Evolutionary conservation across 2,888 invertebrate species (phyloP).

Genomic region (Balanococcus diminutus): DNA sequence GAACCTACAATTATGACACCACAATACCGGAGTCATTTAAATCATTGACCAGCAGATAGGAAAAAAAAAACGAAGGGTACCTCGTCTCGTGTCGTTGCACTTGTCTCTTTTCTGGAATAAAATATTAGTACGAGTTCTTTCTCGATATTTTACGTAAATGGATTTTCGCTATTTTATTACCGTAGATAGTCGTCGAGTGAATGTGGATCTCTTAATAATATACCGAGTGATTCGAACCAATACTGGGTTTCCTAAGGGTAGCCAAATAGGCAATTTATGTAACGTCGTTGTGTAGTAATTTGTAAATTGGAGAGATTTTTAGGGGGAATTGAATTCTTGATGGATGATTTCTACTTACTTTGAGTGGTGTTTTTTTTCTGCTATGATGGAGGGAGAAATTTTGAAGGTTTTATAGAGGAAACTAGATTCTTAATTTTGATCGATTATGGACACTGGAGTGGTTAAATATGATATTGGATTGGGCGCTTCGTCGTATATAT

Average conservation of each 20-base stretch:
- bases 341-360: too few species aligned
- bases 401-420: too few species aligned
- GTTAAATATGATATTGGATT: too few species aligned
- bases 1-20: not conserved
- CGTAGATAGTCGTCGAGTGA: too few species aligned
- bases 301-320: too few species aligned
- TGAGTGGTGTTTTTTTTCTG: too few species aligned
- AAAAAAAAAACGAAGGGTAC: not conserved
- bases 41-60: not conserved
- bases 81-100: not conserved
- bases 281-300: not conserved
- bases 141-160: not conserved
- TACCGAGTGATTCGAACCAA: not conserved
- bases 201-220: not conserved
- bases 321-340: too few species aligned
- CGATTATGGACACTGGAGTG: too few species aligned
- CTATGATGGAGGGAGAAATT: too few species aligned
- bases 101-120: not conserved
- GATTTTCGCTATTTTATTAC: not conserved
- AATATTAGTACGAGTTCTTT: not conserved
- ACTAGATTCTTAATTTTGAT: too few species aligned
- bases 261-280: not conserved
- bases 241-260: not conserved
- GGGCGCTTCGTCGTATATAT: too few species aligned
- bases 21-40: not conserved